A percentile compares a stretch with the other conserved stretches of the same genome.
phyloP scores from a whole-genome alignment of 2,888 invertebrate genomes.

The Amphiduros pacificus region DNA sequence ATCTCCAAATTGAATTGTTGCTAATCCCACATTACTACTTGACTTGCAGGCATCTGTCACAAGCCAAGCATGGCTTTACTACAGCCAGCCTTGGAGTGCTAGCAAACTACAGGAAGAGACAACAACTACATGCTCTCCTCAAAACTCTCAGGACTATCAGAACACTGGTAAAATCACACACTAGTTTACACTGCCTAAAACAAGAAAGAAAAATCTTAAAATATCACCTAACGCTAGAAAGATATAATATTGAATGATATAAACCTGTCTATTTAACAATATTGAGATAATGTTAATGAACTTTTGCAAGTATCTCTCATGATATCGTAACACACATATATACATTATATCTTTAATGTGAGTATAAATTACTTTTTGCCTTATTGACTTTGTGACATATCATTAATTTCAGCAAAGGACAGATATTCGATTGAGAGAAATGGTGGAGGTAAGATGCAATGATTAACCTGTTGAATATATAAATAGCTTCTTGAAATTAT shows the following conservation, averaged over 20 bases:
- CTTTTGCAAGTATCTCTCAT: too few relatives aligned
- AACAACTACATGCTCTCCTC: conserved; percentile 78
- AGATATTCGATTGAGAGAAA: conserved; percentile 79
- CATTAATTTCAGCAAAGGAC: conserved; percentile 72
- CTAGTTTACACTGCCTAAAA: too few relatives aligned
- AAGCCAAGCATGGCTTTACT: conserved; percentile 80
- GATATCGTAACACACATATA: too few relatives aligned
- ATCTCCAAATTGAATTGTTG: background rate
- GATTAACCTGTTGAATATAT: too few relatives aligned
- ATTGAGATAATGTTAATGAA: too few relatives aligned
- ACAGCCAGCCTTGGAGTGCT: conserved; percentile 84
- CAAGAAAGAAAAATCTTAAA: too few relatives aligned
- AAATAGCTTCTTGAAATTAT: background rate
- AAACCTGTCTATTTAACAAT: too few relatives aligned
- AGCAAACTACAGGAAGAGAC: conserved; percentile 86
- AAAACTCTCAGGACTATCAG: conserved; percentile 79
- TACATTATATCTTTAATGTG: background rate
- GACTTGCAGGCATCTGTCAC: conserved; percentile 65
- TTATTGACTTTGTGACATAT: conserved; percentile 26
- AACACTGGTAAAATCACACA: conserved; percentile 68
- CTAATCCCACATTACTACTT: conserved; percentile 57
- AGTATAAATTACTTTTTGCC: background rate
- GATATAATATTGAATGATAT: too few relatives aligned
- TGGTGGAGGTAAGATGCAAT: conserved; percentile 67
- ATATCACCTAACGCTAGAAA: too few relatives aligned